These are phyloP conservation scores for Tipula vernalis DNA, from an alignment of 2,888 invertebrate genomes.

Conservation along the genomic window DNA sequence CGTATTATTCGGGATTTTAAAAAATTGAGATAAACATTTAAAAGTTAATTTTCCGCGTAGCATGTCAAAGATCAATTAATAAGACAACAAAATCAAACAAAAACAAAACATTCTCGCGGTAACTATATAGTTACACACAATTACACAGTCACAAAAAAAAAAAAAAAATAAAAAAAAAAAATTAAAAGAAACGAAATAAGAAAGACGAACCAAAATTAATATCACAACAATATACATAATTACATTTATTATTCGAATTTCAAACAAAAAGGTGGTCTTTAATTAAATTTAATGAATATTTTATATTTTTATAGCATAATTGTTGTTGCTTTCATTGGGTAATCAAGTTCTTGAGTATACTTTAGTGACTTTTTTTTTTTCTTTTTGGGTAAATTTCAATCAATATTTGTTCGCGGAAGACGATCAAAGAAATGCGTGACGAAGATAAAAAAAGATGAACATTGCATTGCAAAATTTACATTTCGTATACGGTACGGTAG, in stretches of 20 bases:
- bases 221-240: neutral
- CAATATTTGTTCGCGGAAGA: neutral
- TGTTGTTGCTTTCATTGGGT: neutral
- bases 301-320: neutral
- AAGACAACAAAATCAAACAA: neutral
- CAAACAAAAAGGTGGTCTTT: neutral
- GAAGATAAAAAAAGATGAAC: neutral
- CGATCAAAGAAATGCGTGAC: neutral
- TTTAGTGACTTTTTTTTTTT: neutral
- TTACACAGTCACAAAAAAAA: no score
- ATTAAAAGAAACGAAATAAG: no score
- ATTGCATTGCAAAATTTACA: neutral
- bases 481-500: neutral
- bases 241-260: neutral
- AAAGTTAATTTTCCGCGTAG: neutral
- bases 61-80: neutral
- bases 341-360: neutral
- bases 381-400: neutral
- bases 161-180: no score
- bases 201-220: neutral
- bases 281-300: neutral
- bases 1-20: neutral
- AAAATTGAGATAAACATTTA: neutral
- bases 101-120: neutral
- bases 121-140: neutral